A percentile compares a stretch with the other conserved stretches of the same genome.
Conservation (phyloP, 37 sponge, comb jelly and placozoan species). For the Ephydatia muelleri region DNA sequence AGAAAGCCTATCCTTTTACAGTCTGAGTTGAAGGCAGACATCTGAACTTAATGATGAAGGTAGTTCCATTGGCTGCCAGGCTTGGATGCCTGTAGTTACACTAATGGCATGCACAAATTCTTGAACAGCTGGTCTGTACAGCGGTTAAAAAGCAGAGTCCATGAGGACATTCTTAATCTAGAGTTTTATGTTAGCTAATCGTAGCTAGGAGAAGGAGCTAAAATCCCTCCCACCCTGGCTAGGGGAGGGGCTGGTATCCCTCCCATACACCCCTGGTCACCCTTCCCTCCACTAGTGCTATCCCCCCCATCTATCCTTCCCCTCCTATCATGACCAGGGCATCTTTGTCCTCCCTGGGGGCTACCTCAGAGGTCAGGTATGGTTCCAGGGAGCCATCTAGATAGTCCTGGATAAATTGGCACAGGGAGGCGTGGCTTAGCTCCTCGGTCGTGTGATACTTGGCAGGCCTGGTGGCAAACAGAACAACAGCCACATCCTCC, state of each 20-base stretch:
- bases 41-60: conserved; percentile 42
- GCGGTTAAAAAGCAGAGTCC: too few species aligned
- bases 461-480: conserved; percentile 43
- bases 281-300: too few species aligned
- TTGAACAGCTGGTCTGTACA: too few species aligned
- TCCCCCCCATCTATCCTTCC: too few species aligned
- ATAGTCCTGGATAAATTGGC: conserved; percentile 72
- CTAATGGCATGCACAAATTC: too few species aligned
- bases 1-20: conserved; percentile 12
- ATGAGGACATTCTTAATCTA: too few species aligned
- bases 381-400: conserved; percentile 58
- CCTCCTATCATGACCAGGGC: conserved; percentile 74
- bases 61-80: conserved; percentile 32
- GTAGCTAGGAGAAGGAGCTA: too few species aligned
- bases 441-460: conserved; percentile 61
- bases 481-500: conserved; percentile 60
- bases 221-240: too few species aligned
- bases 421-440: conserved; percentile 38
- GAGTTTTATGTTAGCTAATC: too few species aligned
- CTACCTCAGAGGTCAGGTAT: conserved; percentile 55
- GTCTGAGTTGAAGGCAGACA: conserved; percentile 37
- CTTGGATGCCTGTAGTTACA: too few species aligned
- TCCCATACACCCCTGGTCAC: too few species aligned
- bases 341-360: conserved; percentile 51
- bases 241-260: too few species aligned